Conservation (phyloP, 2,888 invertebrate genomes). For the Laothoe populi region DNA sequence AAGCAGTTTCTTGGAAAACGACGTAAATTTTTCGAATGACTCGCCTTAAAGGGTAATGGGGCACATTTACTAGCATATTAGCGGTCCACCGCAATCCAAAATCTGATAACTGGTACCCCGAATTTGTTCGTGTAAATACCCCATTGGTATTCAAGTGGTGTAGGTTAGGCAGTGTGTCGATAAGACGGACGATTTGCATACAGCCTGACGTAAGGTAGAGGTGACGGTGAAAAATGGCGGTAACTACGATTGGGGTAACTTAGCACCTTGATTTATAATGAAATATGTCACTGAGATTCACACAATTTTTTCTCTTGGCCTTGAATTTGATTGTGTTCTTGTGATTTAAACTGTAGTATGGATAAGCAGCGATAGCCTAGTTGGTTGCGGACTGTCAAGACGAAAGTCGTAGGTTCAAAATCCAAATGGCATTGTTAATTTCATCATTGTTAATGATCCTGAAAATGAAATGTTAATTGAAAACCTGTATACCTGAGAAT, state of each 20-base stretch:
- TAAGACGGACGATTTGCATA: constrained; percentile 33
- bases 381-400: too few relatives aligned
- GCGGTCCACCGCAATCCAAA: constrained; percentile 22
- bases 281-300: constrained; percentile 1
- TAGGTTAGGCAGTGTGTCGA: constrained; percentile 27
- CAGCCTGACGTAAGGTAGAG: constrained; percentile 19
- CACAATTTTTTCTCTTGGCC: background rate
- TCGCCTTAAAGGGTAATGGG: background rate
- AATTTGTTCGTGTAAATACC: constrained; percentile 32
- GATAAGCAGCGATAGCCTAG: too few relatives aligned
- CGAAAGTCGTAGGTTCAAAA: too few relatives aligned
- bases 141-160: constrained; percentile 34
- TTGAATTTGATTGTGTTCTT: background rate
- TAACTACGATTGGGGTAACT: background rate
- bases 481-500: too few relatives aligned
- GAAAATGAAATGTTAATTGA: too few relatives aligned
- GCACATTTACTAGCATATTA: constrained; percentile 13
- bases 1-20: too few relatives aligned
- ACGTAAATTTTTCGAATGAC: too few relatives aligned
- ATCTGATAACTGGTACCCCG: constrained; percentile 32
- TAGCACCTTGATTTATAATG: background rate
- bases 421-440: too few relatives aligned
- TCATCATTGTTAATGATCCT: too few relatives aligned
- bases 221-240: constrained; percentile 21
- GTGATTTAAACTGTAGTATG: too few relatives aligned